These are phyloP conservation scores for Tetranychus piercei DNA, from an alignment of 2,888 invertebrate species.

Conservation along the genomic window DNA sequence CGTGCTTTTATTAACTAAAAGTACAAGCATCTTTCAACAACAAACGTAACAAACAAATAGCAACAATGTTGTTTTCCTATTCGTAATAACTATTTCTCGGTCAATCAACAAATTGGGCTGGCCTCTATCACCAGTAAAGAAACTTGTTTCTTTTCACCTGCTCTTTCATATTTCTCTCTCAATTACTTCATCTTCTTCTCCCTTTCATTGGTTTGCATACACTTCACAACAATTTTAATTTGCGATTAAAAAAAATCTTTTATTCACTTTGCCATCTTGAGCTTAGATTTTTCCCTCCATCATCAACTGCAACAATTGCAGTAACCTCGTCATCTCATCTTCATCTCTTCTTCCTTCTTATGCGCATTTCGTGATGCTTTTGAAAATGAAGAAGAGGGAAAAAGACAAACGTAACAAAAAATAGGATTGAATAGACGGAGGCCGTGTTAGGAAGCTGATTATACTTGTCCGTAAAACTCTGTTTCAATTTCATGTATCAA, in stretches of 20 bases:
- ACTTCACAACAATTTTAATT: background rate
- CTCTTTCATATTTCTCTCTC: background rate
- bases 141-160: slow-evolving; percentile 1
- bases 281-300: background rate
- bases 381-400: background rate
- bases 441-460: background rate
- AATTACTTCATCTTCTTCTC: background rate
- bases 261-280: background rate
- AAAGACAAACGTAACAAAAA: background rate
- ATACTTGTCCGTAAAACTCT: background rate
- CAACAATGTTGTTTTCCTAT: background rate
- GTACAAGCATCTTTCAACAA: background rate
- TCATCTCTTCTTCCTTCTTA: background rate
- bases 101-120: background rate
- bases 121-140: background rate
- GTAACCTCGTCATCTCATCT: background rate
- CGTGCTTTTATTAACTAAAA: background rate
- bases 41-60: background rate
- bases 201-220: background rate
- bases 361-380: background rate
- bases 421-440: background rate
- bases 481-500: background rate
- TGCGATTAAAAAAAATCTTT: background rate
- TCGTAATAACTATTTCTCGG: background rate
- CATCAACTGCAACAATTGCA: too few relatives aligned